Conservation (phyloP, 2,888 invertebrate genomes). For the Ephialtes manifestator region DNA sequence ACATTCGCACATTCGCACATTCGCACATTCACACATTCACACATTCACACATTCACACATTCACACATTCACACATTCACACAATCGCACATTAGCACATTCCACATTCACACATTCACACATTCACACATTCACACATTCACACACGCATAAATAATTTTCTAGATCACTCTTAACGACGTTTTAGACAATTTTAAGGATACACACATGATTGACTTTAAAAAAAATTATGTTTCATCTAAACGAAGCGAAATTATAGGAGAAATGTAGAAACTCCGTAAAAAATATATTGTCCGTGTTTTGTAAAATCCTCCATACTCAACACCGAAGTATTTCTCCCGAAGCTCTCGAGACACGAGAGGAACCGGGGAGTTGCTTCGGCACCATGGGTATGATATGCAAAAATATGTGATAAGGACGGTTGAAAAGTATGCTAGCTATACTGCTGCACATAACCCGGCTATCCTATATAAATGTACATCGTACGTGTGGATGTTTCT, state of each 20-base stretch:
- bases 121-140: too few species aligned
- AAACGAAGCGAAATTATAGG: conserved; percentile 42
- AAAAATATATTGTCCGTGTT: conserved; percentile 61
- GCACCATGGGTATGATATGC: conserved; percentile 78
- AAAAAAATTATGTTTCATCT: background rate
- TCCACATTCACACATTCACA: too few species aligned
- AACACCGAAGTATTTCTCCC: conserved; percentile 20
- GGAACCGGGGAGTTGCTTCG: conserved; percentile 46
- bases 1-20: too few species aligned
- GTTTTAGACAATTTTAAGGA: background rate
- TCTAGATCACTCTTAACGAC: too few species aligned
- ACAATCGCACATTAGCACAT: too few species aligned
- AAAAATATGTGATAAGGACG: conserved; percentile 82
- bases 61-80: too few species aligned
- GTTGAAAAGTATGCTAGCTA: conserved; percentile 73
- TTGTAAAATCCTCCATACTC: conserved; percentile 29
- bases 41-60: too few species aligned
- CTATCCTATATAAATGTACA: conserved; percentile 62
- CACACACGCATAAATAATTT: too few species aligned
- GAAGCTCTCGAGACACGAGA: conserved; percentile 46
- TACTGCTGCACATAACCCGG: conserved; percentile 63
- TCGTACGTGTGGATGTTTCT: conserved; percentile 34
- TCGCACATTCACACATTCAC: too few species aligned
- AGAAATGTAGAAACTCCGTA: conserved; percentile 17
- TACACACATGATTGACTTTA: too few species aligned